A percentile compares a stretch with the other conserved stretches of the same genome.
Conservation (phyloP, 2,113 vertebrate genomes). For the Peromyscus maniculatus region DNA sequence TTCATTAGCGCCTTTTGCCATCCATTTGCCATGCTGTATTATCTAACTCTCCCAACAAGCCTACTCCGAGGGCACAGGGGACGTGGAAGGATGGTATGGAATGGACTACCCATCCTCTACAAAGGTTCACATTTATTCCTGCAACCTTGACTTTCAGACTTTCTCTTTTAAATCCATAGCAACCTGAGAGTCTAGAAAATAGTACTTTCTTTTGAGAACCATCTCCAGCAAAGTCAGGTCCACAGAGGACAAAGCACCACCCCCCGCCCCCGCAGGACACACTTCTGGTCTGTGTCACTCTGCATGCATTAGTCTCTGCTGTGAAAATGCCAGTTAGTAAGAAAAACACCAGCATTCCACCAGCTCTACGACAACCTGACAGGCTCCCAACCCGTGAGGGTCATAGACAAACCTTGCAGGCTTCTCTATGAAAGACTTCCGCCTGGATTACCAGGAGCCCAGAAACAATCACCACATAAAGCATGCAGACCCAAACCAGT, state of each 20-base stretch:
- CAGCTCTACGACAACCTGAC: slow-evolving; percentile 13
- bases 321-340: slow-evolving; percentile 14
- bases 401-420: background rate
- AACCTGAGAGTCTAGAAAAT: slow-evolving; percentile 13
- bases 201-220: background rate
- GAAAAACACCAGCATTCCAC: slow-evolving; percentile 51
- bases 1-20: slow-evolving; percentile 46
- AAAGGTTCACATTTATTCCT: slow-evolving; percentile 33
- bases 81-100: background rate
- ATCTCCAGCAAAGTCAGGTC: slow-evolving; percentile 4
- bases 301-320: slow-evolving; percentile 6
- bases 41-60: slow-evolving; percentile 14
- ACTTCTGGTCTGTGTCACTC: background rate
- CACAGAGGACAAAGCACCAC: slow-evolving; percentile 29
- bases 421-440: slow-evolving; percentile 22
- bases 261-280: background rate
- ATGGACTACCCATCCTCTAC: background rate
- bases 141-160: background rate
- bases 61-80: background rate
- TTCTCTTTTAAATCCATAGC: slow-evolving; percentile 29
- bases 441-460: slow-evolving; percentile 6
- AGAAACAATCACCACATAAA: slow-evolving; percentile 47
- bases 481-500: background rate
- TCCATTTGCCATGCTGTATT: background rate
- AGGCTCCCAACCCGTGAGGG: slow-evolving; percentile 11